phyloP scores from a whole-genome alignment of 2,797 vertebrate species.

The Potorous gilbertii region DNA sequence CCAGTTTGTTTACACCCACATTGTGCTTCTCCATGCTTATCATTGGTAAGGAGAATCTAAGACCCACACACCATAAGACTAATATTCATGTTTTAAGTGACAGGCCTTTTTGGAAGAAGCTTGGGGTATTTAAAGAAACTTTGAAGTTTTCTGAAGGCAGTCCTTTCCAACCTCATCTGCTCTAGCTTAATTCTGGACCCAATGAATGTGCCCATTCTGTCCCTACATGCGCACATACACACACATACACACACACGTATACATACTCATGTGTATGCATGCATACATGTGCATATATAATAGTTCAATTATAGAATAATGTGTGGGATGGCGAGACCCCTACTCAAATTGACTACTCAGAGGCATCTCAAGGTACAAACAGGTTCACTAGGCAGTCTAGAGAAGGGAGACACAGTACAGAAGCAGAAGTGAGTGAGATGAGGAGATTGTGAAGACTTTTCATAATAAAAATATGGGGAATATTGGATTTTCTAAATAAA shows the following conservation, averaged over 20 bases:
- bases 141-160: neutral
- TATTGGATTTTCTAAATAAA: no score
- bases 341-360: no score
- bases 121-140: neutral
- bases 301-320: neutral
- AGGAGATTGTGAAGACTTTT: no score
- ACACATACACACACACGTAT: no score
- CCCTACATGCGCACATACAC: neutral
- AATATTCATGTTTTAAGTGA: neutral
- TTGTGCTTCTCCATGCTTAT: neutral
- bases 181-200: neutral
- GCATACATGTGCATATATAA: no score
- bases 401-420: no score
- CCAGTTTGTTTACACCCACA: neutral
- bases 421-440: no score
- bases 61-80: neutral
- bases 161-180: neutral
- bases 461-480: no score
- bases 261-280: neutral
- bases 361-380: no score
- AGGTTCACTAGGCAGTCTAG: no score
- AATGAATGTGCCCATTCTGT: neutral
- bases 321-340: neutral
- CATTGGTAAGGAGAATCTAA: neutral
- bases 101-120: neutral